Conservation (phyloP, 2,113 vertebrate species). For the Seriola rivoliana region DNA sequence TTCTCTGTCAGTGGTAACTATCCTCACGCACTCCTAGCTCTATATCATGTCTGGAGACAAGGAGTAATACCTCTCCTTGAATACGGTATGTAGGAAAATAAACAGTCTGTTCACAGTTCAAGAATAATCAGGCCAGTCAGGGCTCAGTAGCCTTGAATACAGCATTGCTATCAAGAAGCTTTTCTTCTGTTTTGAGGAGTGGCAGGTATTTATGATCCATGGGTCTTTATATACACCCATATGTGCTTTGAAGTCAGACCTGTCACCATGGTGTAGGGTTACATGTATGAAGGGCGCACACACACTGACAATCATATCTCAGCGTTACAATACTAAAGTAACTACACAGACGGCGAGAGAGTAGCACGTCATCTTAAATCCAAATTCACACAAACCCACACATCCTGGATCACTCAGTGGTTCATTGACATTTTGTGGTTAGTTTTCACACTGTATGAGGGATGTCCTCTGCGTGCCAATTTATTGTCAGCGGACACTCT, state of each 20-base stretch:
- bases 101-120: conserved; percentile 58
- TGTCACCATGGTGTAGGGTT: conserved; percentile 51
- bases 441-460: conserved; percentile 1
- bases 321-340: too few species aligned
- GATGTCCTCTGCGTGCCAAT: not conserved
- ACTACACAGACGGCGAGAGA: too few species aligned
- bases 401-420: conserved; percentile 7
- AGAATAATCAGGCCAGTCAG: conserved; percentile 29
- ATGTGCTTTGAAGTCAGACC: conserved; percentile 55
- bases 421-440: not conserved
- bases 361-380: too few species aligned
- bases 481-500: not conserved
- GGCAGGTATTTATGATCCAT: conserved; percentile 70
- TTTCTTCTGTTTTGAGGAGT: conserved; percentile 39
- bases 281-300: conserved; percentile 26
- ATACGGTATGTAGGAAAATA: conserved; percentile 68
- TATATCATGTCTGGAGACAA: conserved; percentile 43
- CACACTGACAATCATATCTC: not conserved
- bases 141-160: conserved; percentile 53
- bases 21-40: conserved; percentile 9
- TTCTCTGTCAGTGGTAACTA: conserved; percentile 21
- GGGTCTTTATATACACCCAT: conserved; percentile 59
- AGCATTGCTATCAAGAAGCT: conserved; percentile 36
- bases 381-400: too few species aligned
- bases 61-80: conserved; percentile 47